Percentiles rank a stretch among this genome's conserved stretches.
These are phyloP conservation scores for Apantesis nais DNA, from an alignment of 2,888 invertebrate genomes.

Conservation along the genomic window DNA sequence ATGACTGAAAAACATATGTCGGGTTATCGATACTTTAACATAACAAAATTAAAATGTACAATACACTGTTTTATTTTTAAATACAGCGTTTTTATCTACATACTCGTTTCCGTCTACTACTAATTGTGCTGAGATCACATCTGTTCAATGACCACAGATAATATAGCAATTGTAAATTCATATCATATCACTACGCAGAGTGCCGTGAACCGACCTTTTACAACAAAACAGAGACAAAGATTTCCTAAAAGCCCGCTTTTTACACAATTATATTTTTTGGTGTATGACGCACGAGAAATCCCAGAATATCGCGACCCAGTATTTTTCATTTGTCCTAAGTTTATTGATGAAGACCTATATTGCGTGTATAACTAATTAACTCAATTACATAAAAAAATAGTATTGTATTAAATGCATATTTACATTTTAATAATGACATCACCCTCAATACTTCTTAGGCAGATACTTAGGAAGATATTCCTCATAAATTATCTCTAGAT, in stretches of 20 bases:
- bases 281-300: background rate
- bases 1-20: slow-evolving; percentile 63
- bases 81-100: slow-evolving; percentile 35
- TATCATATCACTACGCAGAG: background rate
- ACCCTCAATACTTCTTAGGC: background rate
- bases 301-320: background rate
- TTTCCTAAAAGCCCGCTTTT: background rate
- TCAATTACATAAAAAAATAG: background rate
- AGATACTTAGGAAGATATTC: background rate
- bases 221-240: background rate
- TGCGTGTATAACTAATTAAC: background rate
- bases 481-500: background rate
- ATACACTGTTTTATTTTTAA: slow-evolving; percentile 37
- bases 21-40: slow-evolving; percentile 49
- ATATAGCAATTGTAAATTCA: background rate
- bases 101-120: slow-evolving; percentile 38
- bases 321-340: background rate
- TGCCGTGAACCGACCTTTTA: background rate
- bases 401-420: background rate
- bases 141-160: background rate
- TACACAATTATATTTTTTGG: background rate
- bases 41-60: slow-evolving; percentile 24
- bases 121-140: slow-evolving; percentile 32
- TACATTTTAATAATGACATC: background rate
- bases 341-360: background rate